Conservation (phyloP, 2,113 vertebrate genomes). For the Lepisosteus oculatus region DNA sequence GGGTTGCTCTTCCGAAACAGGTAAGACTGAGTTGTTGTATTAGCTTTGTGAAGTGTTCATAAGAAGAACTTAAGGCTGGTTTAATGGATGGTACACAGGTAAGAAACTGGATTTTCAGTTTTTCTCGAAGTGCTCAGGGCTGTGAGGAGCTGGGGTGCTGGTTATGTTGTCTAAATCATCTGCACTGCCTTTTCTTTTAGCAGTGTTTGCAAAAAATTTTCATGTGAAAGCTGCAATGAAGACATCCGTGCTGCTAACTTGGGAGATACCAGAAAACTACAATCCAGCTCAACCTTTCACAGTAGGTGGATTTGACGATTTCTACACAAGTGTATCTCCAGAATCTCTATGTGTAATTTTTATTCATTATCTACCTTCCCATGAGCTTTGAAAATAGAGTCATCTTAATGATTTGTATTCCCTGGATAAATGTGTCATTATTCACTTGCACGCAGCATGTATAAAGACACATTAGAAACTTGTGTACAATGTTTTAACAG, state of each 20-base stretch:
- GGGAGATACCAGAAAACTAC: constrained; percentile 98
- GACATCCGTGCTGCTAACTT: constrained; percentile 92
- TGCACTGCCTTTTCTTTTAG: constrained; percentile 90
- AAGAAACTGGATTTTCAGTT: constrained; percentile 37
- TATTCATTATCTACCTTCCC: too few relatives aligned
- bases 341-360: too few relatives aligned
- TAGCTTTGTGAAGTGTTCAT: constrained; percentile 16
- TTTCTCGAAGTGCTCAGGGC: neutral
- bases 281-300: constrained; percentile 98
- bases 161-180: constrained; percentile 79
- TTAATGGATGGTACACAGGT: constrained; percentile 59
- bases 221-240: constrained; percentile 98
- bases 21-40: constrained; percentile 30
- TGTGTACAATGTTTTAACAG: too few relatives aligned
- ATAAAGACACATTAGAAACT: too few relatives aligned
- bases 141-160: constrained; percentile 1
- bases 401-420: too few relatives aligned
- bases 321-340: too few relatives aligned
- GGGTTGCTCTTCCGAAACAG: constrained; percentile 11
- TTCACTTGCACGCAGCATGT: too few relatives aligned
- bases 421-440: too few relatives aligned
- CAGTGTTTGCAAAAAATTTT: constrained; percentile 99
- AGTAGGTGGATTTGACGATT: constrained; percentile 64
- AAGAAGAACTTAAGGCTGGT: constrained; percentile 19
- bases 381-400: too few relatives aligned